These are phyloP conservation scores for Poecilia velifera DNA, from an alignment of 2,797 vertebrate species.

Conservation along the genomic window DNA sequence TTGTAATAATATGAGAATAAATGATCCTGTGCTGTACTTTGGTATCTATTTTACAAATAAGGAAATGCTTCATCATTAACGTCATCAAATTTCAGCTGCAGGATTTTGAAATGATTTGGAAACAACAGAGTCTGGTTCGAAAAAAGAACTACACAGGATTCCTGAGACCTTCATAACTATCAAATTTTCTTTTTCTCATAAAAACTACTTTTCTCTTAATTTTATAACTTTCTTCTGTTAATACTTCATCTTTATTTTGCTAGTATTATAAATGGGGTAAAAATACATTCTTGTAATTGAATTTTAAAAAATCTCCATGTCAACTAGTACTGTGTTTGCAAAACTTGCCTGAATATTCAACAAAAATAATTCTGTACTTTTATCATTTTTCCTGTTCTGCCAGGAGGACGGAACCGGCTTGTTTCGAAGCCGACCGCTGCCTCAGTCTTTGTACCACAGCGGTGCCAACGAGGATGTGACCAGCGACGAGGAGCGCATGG, in stretches of 20 bases:
- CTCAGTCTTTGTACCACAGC: slow-evolving; percentile 71
- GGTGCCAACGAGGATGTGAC: slow-evolving; percentile 91
- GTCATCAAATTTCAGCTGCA: not conserved
- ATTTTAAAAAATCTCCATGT: too few species aligned
- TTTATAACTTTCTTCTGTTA: not conserved
- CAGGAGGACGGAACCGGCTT: slow-evolving; percentile 65
- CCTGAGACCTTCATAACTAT: too few species aligned
- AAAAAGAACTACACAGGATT: not conserved
- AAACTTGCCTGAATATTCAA: too few species aligned
- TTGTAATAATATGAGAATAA: not conserved
- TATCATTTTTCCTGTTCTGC: slow-evolving; percentile 16
- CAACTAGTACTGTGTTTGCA: too few species aligned
- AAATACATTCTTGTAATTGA: too few species aligned
- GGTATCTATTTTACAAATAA: not conserved
- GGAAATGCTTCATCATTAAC: not conserved
- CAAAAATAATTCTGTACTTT: not conserved
- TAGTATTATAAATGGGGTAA: not conserved
- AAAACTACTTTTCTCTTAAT: not conserved
- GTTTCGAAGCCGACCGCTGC: slow-evolving; percentile 49
- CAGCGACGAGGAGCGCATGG: slow-evolving; percentile 95
- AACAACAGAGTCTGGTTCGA: not conserved
- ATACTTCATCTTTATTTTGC: not conserved
- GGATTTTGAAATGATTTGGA: not conserved
- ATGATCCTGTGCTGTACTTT: not conserved
- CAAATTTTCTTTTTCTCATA: not conserved